These are phyloP conservation scores for Elephas maximus DNA, from an alignment of 2,113 vertebrate genomes.

Conservation along the genomic window DNA sequence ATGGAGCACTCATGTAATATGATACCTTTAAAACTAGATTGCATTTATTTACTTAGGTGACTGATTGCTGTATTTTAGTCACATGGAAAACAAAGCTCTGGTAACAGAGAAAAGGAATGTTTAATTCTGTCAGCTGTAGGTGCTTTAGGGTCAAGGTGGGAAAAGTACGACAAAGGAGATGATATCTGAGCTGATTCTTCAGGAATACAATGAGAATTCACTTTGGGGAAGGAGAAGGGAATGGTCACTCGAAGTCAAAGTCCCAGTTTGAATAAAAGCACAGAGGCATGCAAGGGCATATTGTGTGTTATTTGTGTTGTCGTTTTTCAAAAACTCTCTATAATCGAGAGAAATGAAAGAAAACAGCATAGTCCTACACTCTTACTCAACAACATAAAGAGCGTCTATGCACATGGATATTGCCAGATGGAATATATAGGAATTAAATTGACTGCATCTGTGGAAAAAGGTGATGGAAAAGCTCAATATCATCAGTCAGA, in stretches of 20 bases:
- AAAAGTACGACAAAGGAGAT: slow-evolving; percentile 16
- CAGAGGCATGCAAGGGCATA: neutral
- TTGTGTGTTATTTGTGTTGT: neutral
- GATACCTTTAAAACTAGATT: neutral
- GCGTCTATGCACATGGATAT: too few relatives aligned
- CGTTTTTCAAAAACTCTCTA: neutral
- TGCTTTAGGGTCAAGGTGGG: neutral
- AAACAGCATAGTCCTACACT: neutral
- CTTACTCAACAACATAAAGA: neutral
- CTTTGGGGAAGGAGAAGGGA: neutral
- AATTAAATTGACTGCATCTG: too few relatives aligned
- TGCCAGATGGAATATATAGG: too few relatives aligned
- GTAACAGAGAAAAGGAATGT: neutral
- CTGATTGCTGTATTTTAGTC: neutral
- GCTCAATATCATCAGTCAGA: too few relatives aligned
- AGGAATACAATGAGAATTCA: slow-evolving; percentile 10
- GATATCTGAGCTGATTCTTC: neutral
- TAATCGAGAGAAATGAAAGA: slow-evolving; percentile 18
- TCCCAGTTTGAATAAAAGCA: neutral
- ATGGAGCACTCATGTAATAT: neutral
- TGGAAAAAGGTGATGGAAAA: too few relatives aligned
- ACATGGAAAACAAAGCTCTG: neutral
- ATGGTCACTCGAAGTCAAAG: neutral
- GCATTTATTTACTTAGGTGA: neutral
- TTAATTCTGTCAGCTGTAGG: slow-evolving; percentile 45